Base-by-base conservation (phyloP, 2,888 invertebrate genomes). In the Sclerodermus sp. region DNA sequence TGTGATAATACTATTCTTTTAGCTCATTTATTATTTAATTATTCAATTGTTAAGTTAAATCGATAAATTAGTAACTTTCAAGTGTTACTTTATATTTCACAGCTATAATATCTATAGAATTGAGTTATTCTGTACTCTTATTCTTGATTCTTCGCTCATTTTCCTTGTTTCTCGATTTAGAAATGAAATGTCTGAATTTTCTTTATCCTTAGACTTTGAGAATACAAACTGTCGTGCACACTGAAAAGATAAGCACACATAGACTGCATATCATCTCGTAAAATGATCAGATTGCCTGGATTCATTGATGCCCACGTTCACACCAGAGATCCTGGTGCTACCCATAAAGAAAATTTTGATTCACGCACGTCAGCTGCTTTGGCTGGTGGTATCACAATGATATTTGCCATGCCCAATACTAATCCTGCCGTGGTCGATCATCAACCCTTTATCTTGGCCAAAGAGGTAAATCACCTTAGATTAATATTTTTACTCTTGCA, bases 341-440 rank as follows among this genome's bases (percentile, higher is more conserved):
- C 90, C 0, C 88, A 99, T 73, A 99, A 99, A 78, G 99, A 99
- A 82, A 96, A 98, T 76, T 99, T 93, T 77, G 82, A 87, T 2
- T 88, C 91, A 2, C 97, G 96, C 55, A 96, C 96, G 0, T 90
- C 94, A 0, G 92, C 96, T 0, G 84, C 89, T 1, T 80, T 95
- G 14, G 91, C 93, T 16, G 94, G 96, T 14, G 96, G 96, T 12
- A 82, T 99, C 34, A 99, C 99, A 1, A 84, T 95, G 80, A 90
- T 99, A 50, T 90, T 90, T 68, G 96, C 93, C 31, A 99, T 99
- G 99, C 99, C 99, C 9, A 99, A 99, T 76, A 99, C 99, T 0
- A 87, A 89, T 71, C 99, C 99, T 0, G 86, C 99, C 0, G 85
- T 97, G 14, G 84, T 89, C 1, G 94, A 98, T 76, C 86, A 87